Base-by-base conservation (phyloP, 2,113 vertebrate species). In the Cinclus mexicanus region DNA sequence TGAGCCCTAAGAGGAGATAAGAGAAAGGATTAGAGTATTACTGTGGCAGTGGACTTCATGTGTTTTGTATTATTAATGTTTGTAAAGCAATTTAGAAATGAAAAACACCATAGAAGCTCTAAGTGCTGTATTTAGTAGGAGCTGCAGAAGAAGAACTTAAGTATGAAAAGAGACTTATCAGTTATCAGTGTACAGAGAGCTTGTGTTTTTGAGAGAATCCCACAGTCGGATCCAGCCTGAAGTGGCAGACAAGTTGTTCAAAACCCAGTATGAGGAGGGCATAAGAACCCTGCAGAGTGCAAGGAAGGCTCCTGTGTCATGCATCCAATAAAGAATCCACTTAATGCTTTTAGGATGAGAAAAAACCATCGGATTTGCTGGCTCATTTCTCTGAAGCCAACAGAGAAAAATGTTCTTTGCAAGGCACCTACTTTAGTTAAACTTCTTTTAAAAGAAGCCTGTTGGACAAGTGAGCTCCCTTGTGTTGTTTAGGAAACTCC, bases 41-140 rank as follows among this genome's bases (percentile, higher is more conserved):
- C 78, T 60, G 74, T 50, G 31, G 70, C 6, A 0, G 29, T 57
- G 53, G 61, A 94, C 78, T 94, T 96, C 78, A 52, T 71, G 44
- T 92, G 90, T 86, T 93, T 93, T 96, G 90, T 93, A 94, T 96
- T 97, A 94, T 94, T 96, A 95, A 97, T 95, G 87, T 93, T 95
- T 80, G 68, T 74, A 92, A 95, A 97, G 93, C 72, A 90, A 89
- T 96, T 75, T 87, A 92, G 78, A 96, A 95, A 89, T 76, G 68
- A 94, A 95, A 96, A 96, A 91, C 60, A 56, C 44, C 70, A 60
- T 88, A 88, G 91, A 96, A 84, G 64, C 88, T 82, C 26, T 94
- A 94, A 94, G 88, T 94, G 88, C 37, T 89, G 90, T 85, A 84
- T 97, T 96, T 95, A 93, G 89, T 26, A 46, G 56, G 23, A 88